Evolutionary conservation across 2,113 vertebrate genomes (phyloP).

Genomic region (Pangasianodon hypophthalmus): DNA sequence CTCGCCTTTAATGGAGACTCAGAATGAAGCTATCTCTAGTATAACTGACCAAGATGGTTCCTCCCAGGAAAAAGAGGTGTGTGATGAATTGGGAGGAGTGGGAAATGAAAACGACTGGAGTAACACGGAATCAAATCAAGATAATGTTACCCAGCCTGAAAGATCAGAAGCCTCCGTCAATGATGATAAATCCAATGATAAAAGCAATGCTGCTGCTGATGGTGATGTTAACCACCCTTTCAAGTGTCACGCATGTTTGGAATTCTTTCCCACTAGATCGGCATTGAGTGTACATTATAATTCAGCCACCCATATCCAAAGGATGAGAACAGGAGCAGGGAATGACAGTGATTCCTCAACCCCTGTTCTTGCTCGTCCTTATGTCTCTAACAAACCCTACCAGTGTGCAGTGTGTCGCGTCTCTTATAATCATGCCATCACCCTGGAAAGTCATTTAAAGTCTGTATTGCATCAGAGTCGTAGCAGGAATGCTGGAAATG

Average conservation of each 20-base stretch:
- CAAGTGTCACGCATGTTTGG: slow-evolving; percentile 86
- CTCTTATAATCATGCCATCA: slow-evolving; percentile 91
- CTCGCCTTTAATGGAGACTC: slow-evolving; percentile 60
- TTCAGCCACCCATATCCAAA: slow-evolving; percentile 85
- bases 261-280: slow-evolving; percentile 85
- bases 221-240: slow-evolving; percentile 75
- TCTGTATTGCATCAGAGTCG: slow-evolving; percentile 89
- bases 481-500: slow-evolving; percentile 75
- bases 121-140: slow-evolving; percentile 60
- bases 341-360: slow-evolving; percentile 61
- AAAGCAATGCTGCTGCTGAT: slow-evolving; percentile 62
- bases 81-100: slow-evolving; percentile 62
- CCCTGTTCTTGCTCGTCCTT: slow-evolving; percentile 63
- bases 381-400: slow-evolving; percentile 83
- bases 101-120: slow-evolving; percentile 59
- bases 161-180: slow-evolving; percentile 57
- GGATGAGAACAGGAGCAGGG: slow-evolving; percentile 80
- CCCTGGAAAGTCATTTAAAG: slow-evolving; percentile 89
- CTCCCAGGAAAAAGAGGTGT: slow-evolving; percentile 64
- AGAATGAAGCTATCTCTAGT: slow-evolving; percentile 56
- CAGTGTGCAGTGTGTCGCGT: slow-evolving; percentile 87
- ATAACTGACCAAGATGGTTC: slow-evolving; percentile 41
- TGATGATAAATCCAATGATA: slow-evolving; percentile 62
- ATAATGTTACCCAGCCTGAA: slow-evolving; percentile 55
- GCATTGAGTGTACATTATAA: slow-evolving; percentile 87